Conservation (phyloP, 2,888 invertebrate genomes). For the Drosophila paracracens region DNA sequence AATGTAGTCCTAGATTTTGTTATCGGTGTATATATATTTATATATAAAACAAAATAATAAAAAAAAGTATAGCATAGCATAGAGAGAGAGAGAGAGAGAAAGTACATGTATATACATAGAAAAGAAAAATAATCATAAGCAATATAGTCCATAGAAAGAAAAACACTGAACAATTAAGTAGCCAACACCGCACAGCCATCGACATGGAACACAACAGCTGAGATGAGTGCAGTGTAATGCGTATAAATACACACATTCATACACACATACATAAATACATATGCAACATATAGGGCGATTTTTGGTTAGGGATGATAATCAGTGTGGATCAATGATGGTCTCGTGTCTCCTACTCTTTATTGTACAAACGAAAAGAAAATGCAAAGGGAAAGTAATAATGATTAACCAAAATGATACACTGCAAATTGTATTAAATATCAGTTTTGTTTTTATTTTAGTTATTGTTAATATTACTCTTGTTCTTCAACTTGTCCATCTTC, state of each 20-base stretch:
- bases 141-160: slow-evolving; percentile 20
- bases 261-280: slow-evolving; percentile 2
- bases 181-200: slow-evolving; percentile 26
- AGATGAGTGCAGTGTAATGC: slow-evolving; percentile 11
- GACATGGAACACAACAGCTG: slow-evolving; percentile 38
- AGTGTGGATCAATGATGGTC: slow-evolving; percentile 11
- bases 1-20: slow-evolving; percentile 82
- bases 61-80: slow-evolving; percentile 52
- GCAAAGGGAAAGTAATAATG: slow-evolving; percentile 6
- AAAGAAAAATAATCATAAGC: slow-evolving; percentile 32
- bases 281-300: slow-evolving; percentile 19
- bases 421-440: slow-evolving; percentile 75
- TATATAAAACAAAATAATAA: slow-evolving; percentile 10
- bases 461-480: slow-evolving; percentile 71
- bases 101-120: slow-evolving; percentile 4
- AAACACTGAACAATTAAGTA: slow-evolving; percentile 40
- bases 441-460: slow-evolving; percentile 73
- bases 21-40: slow-evolving; percentile 31
- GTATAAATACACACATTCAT: slow-evolving; percentile 1
- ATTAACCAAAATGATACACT: slow-evolving; percentile 56
- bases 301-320: slow-evolving; percentile 13
- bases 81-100: slow-evolving; percentile 38
- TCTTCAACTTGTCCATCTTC: slow-evolving; percentile 32
- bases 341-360: slow-evolving; percentile 9
- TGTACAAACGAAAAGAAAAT: slow-evolving; percentile 8